Evolutionary conservation across 2,113 vertebrate species (phyloP), one percentile per base, ranked within the genome.

Genomic region (Microcebus jonahi): DNA sequence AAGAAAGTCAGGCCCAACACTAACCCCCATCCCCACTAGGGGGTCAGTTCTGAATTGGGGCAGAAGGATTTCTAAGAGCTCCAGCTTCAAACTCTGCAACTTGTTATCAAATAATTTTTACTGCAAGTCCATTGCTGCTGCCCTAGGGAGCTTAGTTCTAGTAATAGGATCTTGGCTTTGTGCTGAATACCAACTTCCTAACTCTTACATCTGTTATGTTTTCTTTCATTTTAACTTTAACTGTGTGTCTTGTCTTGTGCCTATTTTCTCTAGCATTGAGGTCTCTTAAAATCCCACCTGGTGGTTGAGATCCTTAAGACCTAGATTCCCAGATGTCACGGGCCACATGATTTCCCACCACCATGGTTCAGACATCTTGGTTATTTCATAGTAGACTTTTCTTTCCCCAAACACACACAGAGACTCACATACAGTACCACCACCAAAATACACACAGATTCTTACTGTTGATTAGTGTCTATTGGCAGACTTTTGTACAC

Each of bases 21-120:
- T 3, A 23, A 5, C 4, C 5, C 4, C 2, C 2, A 23, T 12
- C 8, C 5, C 55, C 5, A 59, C 29, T 57, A 23, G 13, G 42
- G 21, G 20, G 36, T 45, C 34, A 65, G 6, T 53, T 39, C 21
- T 73, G 27, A 73, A 63, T 36, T 86, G 4, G 6, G 39, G 14
- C 25, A 85, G 15, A 17, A 88, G 61, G 15, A 6, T 3, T 21
- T 27, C 36, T 45, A 29, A 85, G 15, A 68, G 29, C 5, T 57
- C 63, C 50, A 70, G 36, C 1, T 59, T 12, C 29, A 67, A 63
- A 75, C 31, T 82, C 34, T 63, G 27, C 53, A 12, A 63, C 25
- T 48, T 17, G 25, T 0, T 5, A 50, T 48, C 50, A 85, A 95
- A 39, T 61, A 5, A 57, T 57, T 90, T 48, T 59, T 31, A 15